Conservation (phyloP, 1,140 invertebrate genomes). For the Scaptodrosophila lebanonensis region DNA sequence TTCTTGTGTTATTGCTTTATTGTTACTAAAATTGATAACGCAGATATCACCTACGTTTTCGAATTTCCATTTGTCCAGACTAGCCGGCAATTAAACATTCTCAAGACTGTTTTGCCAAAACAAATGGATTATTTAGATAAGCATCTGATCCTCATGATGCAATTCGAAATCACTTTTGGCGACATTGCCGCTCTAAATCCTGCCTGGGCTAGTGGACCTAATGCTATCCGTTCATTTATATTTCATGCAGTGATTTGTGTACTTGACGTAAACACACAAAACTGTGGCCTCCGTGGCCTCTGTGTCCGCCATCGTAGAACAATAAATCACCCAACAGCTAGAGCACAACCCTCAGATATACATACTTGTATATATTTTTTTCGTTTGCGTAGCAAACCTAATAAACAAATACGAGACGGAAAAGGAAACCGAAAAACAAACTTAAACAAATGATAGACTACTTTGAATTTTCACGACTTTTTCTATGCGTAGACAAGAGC, state of each 20-base stretch:
- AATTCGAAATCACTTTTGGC: not conserved
- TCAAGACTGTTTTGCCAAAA: too few relatives aligned
- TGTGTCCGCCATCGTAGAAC: constrained; percentile 31
- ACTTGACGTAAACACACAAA: constrained; percentile 50
- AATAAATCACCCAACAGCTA: constrained; percentile 47
- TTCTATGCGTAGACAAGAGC: not conserved
- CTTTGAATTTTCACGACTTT: not conserved
- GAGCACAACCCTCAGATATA: constrained; percentile 28
- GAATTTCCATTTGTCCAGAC: too few relatives aligned
- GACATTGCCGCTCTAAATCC: constrained; percentile 33
- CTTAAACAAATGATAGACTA: constrained; percentile 3
- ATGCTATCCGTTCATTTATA: constrained; percentile 47
- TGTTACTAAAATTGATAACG: too few relatives aligned
- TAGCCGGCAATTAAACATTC: too few relatives aligned
- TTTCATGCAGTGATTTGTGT: constrained; percentile 63
- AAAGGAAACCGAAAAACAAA: constrained; percentile 33
- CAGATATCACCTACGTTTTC: too few relatives aligned
- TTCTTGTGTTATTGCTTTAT: too few relatives aligned
- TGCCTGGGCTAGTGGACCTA: constrained; percentile 28
- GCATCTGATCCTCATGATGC: too few relatives aligned
- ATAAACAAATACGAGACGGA: constrained; percentile 57
- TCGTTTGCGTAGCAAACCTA: constrained; percentile 40
- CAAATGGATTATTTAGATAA: not conserved
- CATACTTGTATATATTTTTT: not conserved
- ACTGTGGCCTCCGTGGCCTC: too few relatives aligned